phyloP scores from a whole-genome alignment of 2,797 vertebrate genomes.

The Sebastes vulpes region DNA sequence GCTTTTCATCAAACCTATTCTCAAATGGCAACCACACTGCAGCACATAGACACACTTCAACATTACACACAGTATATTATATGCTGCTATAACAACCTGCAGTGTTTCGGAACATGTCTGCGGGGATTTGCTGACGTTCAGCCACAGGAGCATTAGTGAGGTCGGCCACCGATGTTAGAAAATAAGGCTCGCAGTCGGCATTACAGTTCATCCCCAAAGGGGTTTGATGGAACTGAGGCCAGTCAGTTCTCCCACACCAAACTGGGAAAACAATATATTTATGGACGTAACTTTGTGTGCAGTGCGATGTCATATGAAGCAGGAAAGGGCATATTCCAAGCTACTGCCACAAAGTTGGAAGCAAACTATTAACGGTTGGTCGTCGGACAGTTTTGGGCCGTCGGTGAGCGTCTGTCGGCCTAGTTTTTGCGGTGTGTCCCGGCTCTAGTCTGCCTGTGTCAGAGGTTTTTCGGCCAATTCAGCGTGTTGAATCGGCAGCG shows the following conservation, averaged over 20 bases:
- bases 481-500: too few relatives aligned
- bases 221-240: not conserved
- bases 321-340: not conserved
- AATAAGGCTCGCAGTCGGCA: not conserved
- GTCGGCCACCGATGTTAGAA: not conserved
- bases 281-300: not conserved
- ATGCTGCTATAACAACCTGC: not conserved
- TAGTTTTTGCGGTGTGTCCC: too few relatives aligned
- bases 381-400: too few relatives aligned
- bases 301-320: not conserved
- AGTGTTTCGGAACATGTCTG: not conserved
- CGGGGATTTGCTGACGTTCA: not conserved
- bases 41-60: not conserved
- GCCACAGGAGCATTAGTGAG: not conserved
- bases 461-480: too few relatives aligned
- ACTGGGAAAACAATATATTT: not conserved
- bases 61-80: not conserved
- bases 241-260: not conserved
- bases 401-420: too few relatives aligned
- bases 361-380: not conserved
- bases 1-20: not conserved
- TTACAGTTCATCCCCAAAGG: not conserved
- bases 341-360: not conserved
- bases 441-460: accelerated
- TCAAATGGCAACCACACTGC: not conserved